Conservation (phyloP, 1,140 invertebrate species). For the Thalassaphorura encarpata region DNA sequence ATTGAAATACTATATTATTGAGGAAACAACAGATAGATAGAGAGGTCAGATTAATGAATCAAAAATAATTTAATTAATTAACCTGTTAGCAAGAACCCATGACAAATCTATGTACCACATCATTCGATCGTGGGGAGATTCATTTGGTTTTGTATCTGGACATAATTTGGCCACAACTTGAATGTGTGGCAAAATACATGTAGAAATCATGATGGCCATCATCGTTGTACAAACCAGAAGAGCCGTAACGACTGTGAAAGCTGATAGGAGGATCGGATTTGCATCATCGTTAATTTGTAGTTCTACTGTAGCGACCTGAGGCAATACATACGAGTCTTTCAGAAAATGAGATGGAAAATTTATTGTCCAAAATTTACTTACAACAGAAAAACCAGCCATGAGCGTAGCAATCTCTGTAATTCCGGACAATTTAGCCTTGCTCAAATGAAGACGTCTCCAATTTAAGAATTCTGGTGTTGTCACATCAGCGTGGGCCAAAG, state of each 20-base stretch:
- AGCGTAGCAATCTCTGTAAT: slow-evolving; percentile 27
- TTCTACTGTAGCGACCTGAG: slow-evolving; percentile 30
- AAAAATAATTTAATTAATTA: too few species aligned
- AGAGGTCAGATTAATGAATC: too few species aligned
- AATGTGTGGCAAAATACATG: slow-evolving; percentile 30
- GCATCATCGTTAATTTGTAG: slow-evolving; percentile 32
- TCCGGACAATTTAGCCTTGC: slow-evolving; percentile 27
- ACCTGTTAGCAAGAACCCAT: slow-evolving; percentile 31
- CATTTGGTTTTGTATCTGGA: slow-evolving; percentile 15
- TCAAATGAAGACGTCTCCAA: slow-evolving; percentile 29
- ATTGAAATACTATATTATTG: slow-evolving; percentile 25
- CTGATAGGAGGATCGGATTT: slow-evolving; percentile 25
- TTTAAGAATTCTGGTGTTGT: slow-evolving; percentile 26
- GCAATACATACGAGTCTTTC: not conserved
- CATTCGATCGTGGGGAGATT: slow-evolving; percentile 24
- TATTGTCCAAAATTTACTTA: slow-evolving; percentile 3
- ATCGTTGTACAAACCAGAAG: slow-evolving; percentile 30
- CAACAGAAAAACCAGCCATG: slow-evolving; percentile 32
- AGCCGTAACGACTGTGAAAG: slow-evolving; percentile 28
- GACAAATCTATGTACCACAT: slow-evolving; percentile 27
- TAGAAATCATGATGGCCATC: slow-evolving; percentile 27
- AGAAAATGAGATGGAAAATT: not conserved
- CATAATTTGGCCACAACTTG: slow-evolving; percentile 22
- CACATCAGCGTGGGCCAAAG: not conserved
- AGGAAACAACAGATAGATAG: too few species aligned